Percentiles rank a stretch among this genome's conserved stretches.
These are phyloP conservation scores for Metacarcinus magister DNA, from an alignment of 2,888 invertebrate genomes.

Conservation along the genomic window DNA sequence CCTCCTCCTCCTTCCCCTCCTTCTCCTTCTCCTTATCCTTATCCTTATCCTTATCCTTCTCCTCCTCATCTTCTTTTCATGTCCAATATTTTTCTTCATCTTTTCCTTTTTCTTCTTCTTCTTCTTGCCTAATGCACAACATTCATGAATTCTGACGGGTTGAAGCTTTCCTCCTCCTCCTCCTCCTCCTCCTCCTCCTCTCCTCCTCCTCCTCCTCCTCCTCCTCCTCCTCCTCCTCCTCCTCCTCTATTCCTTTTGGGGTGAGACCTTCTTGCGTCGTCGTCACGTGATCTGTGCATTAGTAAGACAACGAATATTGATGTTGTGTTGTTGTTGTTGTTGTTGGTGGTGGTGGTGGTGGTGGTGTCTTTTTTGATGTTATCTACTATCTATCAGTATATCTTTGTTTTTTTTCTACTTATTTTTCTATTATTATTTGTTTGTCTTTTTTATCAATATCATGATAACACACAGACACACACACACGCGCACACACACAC, in stretches of 20 bases:
- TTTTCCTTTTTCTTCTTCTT: background rate
- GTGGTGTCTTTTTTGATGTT: background rate
- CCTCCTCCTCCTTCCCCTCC: too few species aligned
- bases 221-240: constrained; percentile 34
- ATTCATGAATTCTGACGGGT: background rate
- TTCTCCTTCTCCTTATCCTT: too few species aligned
- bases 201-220: background rate
- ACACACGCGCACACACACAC: too few species aligned
- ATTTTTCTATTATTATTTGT: background rate
- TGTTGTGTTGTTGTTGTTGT: background rate
- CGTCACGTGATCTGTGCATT: constrained; percentile 29
- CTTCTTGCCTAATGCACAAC: background rate
- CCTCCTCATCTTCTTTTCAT: too few species aligned
- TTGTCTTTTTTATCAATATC: background rate
- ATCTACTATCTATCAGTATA: background rate
- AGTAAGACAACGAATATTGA: background rate
- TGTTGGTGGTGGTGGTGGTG: background rate
- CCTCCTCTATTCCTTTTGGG: background rate
- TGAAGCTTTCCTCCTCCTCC: background rate
- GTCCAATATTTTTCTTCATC: background rate
- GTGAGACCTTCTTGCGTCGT: background rate
- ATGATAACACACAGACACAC: too few species aligned
- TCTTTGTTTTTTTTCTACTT: background rate
- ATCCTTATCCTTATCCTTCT: too few species aligned
- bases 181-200: constrained; percentile 32